Evolutionary conservation across 2,888 invertebrate species (phyloP), one percentile per base, ranked within the genome.

Genomic region (Agrochola circellaris): DNA sequence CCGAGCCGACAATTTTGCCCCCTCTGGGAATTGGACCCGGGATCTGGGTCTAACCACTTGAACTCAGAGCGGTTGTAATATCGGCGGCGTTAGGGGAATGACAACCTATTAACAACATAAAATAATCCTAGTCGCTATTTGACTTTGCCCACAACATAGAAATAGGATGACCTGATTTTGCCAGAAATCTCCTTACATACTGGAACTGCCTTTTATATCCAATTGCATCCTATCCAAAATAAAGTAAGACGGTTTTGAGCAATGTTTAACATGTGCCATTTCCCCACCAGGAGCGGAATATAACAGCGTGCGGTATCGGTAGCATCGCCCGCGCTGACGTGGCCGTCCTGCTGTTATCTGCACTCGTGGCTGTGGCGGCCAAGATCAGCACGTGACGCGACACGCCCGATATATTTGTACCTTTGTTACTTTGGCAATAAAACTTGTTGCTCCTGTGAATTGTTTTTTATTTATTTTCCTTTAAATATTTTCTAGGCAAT

Each of bases 341-440:
- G 20, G 74, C 87, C 8, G 82, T 92, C 68, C 89, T 93, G 72
- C 60, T 91, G 42, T 77, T 85, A 38, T 86, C 92, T n/a, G 84
- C 88, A 65, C 62, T 82, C 60, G 48, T 92, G 45, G 67, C 93
- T 67, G 83, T 88, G 34, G 81, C 88, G 51, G 70, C 74, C 56
- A 80, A 73, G 65, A 58, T 82, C 58, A 68, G 45, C 74, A 69
- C 72, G 56, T 88, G 86, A 85, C 81, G 81, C 60, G 73, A 75
- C 68, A 68, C 79, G 80, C 81, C 79, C 81, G 71, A 86, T 90
- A 89, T 86, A 93, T 95, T 95, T 95, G 91, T 95, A 96, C 93
- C 92, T 95, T 96, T 95, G 95, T 95, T 95, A 96, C 90, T 93
- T 93, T 94, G 89, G 90, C 91, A 96, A 94, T 96, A 95, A 95